Conservation (phyloP, 2,888 invertebrate species). For the Aphodius sticticus region DNA sequence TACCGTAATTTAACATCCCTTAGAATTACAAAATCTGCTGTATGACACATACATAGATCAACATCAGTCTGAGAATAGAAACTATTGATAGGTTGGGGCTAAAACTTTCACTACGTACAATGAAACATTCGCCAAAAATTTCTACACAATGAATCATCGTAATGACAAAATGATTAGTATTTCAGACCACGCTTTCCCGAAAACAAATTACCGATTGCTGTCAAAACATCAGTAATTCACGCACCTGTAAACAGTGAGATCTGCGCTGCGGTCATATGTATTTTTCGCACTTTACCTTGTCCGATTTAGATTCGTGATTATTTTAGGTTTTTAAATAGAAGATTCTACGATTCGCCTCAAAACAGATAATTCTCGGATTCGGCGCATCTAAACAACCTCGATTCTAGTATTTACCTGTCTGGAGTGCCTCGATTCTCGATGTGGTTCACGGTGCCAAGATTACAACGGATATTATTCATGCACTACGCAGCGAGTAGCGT, state of each 20-base stretch:
- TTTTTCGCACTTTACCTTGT: background rate
- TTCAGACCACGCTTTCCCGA: background rate
- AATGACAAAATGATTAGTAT: background rate
- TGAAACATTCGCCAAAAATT: background rate
- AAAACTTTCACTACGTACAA: background rate
- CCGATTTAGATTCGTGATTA: background rate
- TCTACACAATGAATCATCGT: background rate
- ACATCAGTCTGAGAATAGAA: background rate
- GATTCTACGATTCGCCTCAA: background rate
- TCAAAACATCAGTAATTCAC: background rate
- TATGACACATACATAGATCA: background rate
- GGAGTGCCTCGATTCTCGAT: background rate
- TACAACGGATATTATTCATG: constrained; percentile 4
- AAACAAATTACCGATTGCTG: background rate
- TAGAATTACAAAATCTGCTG: too few relatives aligned
- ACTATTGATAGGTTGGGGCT: background rate
- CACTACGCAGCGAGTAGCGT: background rate
- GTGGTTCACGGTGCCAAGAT: background rate
- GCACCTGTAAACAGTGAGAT: background rate
- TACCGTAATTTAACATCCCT: too few relatives aligned
- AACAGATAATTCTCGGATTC: background rate
- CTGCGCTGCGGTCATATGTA: background rate
- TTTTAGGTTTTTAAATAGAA: background rate
- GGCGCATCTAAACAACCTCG: background rate
- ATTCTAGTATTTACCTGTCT: background rate